Evolutionary conservation across 2,888 invertebrate species (phyloP).

Genomic region (Candidula unifasciata): DNA sequence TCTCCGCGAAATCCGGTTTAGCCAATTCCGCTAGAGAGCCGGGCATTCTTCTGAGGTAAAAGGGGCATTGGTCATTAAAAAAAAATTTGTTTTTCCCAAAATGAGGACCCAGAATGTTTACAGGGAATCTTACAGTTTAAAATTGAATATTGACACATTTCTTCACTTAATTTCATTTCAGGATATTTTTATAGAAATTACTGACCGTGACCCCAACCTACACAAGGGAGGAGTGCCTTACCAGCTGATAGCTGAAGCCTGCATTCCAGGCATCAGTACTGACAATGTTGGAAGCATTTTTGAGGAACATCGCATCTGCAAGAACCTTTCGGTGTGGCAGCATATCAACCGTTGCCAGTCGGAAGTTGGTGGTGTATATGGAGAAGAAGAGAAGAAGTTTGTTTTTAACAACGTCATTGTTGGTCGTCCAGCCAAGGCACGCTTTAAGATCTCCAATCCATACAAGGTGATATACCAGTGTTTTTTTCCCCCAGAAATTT

Average conservation of each 20-base stretch:
- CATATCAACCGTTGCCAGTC: slow-evolving; percentile 67
- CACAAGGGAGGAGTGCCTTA: slow-evolving; percentile 75
- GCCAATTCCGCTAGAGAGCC: too few relatives aligned
- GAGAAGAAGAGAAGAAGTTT: slow-evolving; percentile 77
- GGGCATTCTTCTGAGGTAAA: too few relatives aligned
- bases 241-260: slow-evolving; percentile 76
- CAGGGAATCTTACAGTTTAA: background rate
- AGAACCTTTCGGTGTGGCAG: slow-evolving; percentile 75
- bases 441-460: slow-evolving; percentile 77
- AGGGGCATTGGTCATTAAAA: too few relatives aligned
- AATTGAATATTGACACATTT: background rate
- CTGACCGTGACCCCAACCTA: slow-evolving; percentile 75
- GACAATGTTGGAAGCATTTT: slow-evolving; percentile 76
- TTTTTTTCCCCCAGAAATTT: too few relatives aligned
- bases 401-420: slow-evolving; percentile 78
- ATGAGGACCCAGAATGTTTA: too few relatives aligned
- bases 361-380: slow-evolving; percentile 76
- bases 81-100: too few relatives aligned
- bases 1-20: too few relatives aligned
- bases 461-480: slow-evolving; percentile 69
- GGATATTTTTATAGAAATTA: slow-evolving; percentile 76
- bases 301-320: slow-evolving; percentile 78
- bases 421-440: slow-evolving; percentile 75
- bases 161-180: slow-evolving; percentile 54
- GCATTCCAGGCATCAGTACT: slow-evolving; percentile 75